Conservation (phyloP, 2,888 invertebrate species). For the Euphydryas editha region DNA sequence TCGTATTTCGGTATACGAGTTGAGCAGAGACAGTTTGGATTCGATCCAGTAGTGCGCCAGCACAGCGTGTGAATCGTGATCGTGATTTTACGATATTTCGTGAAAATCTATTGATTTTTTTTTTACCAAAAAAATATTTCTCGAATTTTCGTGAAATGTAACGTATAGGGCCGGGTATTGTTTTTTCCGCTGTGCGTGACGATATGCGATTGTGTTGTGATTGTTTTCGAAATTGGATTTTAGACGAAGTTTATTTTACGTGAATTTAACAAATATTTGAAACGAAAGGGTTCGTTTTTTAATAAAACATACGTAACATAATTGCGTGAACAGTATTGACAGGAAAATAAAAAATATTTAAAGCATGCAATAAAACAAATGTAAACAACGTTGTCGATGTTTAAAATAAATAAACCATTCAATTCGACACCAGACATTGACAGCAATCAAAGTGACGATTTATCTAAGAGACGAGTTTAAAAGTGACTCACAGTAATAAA, state of each 20-base stretch:
- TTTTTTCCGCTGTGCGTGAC: constrained; percentile 13
- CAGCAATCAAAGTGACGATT: constrained; percentile 26
- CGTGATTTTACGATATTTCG: constrained; percentile 23
- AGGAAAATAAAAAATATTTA: background rate
- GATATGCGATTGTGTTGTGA: constrained; percentile 32
- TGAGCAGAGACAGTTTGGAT: constrained; percentile 79
- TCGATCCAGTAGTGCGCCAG: constrained; percentile 66
- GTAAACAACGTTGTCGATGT: constrained; percentile 33
- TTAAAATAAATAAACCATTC: background rate
- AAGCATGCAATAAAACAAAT: constrained; percentile 16
- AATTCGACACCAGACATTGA: constrained; percentile 16
- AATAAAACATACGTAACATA: background rate
- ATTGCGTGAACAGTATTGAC: background rate
- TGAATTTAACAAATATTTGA: constrained; percentile 13
- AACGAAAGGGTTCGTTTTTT: background rate
- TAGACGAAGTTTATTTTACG: constrained; percentile 6
- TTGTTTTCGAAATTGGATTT: constrained; percentile 32
- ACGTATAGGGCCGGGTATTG: constrained; percentile 17
- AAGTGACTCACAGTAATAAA: constrained; percentile 65
- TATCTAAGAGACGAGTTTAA: constrained; percentile 29
- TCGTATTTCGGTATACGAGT: constrained; percentile 77
- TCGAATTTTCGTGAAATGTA: constrained; percentile 1
- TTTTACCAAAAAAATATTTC: background rate
- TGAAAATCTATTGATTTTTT: no score
- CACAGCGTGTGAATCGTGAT: constrained; percentile 37